phyloP scores from a whole-genome alignment of 2,888 invertebrate genomes.

The Drosophila peninsularis region DNA sequence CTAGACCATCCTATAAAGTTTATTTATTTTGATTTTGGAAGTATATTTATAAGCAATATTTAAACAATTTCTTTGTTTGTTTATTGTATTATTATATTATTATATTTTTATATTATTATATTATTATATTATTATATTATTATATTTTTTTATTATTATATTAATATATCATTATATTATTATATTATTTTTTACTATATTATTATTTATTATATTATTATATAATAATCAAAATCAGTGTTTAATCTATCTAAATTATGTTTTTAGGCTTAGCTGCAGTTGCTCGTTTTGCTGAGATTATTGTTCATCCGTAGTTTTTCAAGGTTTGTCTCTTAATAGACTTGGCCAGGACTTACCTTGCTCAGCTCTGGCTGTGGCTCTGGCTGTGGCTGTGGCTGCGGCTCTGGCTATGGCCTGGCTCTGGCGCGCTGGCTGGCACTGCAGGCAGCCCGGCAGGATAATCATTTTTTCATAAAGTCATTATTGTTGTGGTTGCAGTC shows the following conservation, averaged over 20 bases:
- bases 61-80: too few relatives aligned
- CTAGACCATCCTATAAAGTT: too few relatives aligned
- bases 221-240: too few relatives aligned
- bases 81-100: too few relatives aligned
- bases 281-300: background rate
- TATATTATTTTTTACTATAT: background rate
- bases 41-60: too few relatives aligned
- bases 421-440: background rate
- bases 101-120: too few relatives aligned
- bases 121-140: too few relatives aligned
- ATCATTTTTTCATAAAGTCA: constrained; percentile 79
- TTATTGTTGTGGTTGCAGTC: constrained; percentile 74
- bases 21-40: too few relatives aligned
- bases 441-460: constrained; percentile 59
- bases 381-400: constrained; percentile 19
- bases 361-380: constrained; percentile 19
- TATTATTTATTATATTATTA: too few relatives aligned
- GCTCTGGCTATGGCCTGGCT: constrained; percentile 23
- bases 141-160: too few relatives aligned
- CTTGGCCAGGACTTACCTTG: constrained; percentile 33
- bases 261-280: background rate
- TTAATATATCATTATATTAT: background rate
- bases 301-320: constrained; percentile 18
- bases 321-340: constrained; percentile 61
- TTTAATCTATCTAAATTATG: background rate